Evolutionary conservation across 2,113 vertebrate genomes (phyloP), one percentile per base, ranked within the genome.

Genomic region (Hippocampus abdominalis): DNA sequence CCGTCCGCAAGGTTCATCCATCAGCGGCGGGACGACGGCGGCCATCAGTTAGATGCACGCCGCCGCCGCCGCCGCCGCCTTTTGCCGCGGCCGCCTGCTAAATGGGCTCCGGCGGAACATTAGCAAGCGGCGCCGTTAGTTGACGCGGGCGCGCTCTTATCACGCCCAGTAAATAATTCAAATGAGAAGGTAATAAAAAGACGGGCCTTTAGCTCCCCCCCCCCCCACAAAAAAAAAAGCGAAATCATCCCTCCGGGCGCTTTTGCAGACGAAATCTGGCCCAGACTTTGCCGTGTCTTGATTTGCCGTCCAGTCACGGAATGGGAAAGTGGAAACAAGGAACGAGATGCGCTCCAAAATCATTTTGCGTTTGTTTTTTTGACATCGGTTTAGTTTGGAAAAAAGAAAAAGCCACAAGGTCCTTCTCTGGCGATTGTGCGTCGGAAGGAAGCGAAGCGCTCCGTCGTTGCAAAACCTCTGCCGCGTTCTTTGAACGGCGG

Each of bases 1-100:
- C 84, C 84, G 86, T 86, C 85, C 86, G 74, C 72, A 82, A 78
- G 81, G 77, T 85, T 87, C 84, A 89, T 89, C 85, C 83, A 88
- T 89, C 88, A 82, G 81, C 56, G 74, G 75, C 40, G 83, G 85
- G 77, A 62, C 60, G 49, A 64, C 81, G 77, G 74, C 74, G 84
- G 84, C 80, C 80, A 86, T 89, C 83, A 79, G 70, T 89, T 82
- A 83, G 67, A n/a, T 64, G n/a, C 60, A 56, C 39, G 59, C 66
- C 68, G 15, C 13, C 56, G 60, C 73, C 62, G 13, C 8, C 48
- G 4, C 32, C 15, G 42, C 23, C 44, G 25, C 44, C 18, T 8
- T 59, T 65, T 25, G 20, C 39, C 36, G 20, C 72, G 46, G 12
- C 78, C 69, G 72, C 59, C 82, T 48, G 81, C 81, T 84, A 87